These are phyloP conservation scores for Oxycera nigricornis DNA, from an alignment of 2,888 invertebrate species.

Conservation along the genomic window DNA sequence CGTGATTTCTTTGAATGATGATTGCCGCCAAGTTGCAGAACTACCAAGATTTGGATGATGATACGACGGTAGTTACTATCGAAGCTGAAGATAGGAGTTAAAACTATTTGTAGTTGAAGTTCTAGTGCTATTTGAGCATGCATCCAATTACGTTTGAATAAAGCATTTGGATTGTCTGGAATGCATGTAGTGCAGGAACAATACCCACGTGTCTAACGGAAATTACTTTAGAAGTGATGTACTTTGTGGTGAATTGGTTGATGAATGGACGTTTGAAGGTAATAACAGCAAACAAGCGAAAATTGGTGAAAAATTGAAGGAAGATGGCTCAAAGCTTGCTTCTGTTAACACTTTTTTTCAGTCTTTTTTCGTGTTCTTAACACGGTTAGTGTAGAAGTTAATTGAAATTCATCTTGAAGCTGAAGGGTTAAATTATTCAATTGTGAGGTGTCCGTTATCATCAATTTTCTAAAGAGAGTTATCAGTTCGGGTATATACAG, in stretches of 20 bases:
- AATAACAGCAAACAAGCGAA: background rate
- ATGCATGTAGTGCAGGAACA: background rate
- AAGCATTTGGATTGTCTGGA: background rate
- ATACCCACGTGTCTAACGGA: background rate
- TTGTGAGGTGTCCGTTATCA: no score
- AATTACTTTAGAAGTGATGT: background rate
- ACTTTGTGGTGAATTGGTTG: background rate
- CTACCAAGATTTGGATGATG: background rate
- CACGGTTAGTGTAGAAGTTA: no score
- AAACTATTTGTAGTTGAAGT: background rate
- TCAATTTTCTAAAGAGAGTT: no score
- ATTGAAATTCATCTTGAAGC: no score
- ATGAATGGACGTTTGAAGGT: background rate
- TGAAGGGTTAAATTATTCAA: no score
- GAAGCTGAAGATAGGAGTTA: background rate
- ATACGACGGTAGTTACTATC: background rate
- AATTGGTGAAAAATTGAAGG: no score
- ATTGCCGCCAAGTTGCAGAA: background rate
- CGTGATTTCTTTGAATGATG: constrained; percentile 9
- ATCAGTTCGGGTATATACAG: no score
- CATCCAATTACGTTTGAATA: background rate
- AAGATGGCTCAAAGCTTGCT: no score
- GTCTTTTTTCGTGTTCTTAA: no score
- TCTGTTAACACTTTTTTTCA: no score
- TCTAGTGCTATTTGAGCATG: background rate